Evolutionary conservation across 2,888 invertebrate genomes (phyloP).

Genomic region (Andrena marginata): DNA sequence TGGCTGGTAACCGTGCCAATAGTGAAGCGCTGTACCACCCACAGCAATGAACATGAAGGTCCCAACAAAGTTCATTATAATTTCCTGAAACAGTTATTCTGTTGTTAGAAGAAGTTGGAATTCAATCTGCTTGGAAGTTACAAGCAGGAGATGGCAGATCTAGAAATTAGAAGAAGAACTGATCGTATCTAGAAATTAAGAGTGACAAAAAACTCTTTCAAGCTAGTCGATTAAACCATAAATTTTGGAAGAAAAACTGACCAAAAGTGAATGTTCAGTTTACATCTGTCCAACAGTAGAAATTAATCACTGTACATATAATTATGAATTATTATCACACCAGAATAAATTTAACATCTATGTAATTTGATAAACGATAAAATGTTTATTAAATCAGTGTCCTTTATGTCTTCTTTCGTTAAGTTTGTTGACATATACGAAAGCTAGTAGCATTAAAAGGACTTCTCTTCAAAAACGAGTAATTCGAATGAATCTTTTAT

Average conservation of each 20-base stretch:
- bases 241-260: background rate
- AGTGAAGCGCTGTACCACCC: constrained; percentile 94
- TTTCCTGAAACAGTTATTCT: constrained; percentile 88
- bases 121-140: background rate
- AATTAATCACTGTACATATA: too few species aligned
- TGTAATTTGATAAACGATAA: too few species aligned
- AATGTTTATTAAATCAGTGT: too few species aligned
- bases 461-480: background rate
- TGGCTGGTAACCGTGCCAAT: constrained; percentile 94
- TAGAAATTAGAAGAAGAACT: background rate
- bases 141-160: background rate
- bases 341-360: too few species aligned
- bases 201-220: background rate
- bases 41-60: constrained; percentile 94
- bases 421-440: background rate
- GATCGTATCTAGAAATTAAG: background rate
- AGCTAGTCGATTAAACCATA: background rate
- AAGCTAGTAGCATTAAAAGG: background rate
- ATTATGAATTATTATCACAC: too few species aligned
- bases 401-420: too few species aligned
- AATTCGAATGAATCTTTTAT: background rate
- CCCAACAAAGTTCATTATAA: constrained; percentile 95
- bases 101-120: background rate
- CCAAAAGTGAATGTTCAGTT: background rate
- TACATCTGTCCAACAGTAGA: too few species aligned